Percentiles rank a stretch among this genome's conserved stretches.
phyloP scores from a whole-genome alignment of 2,113 vertebrate genomes.

The Cettia cetti region DNA sequence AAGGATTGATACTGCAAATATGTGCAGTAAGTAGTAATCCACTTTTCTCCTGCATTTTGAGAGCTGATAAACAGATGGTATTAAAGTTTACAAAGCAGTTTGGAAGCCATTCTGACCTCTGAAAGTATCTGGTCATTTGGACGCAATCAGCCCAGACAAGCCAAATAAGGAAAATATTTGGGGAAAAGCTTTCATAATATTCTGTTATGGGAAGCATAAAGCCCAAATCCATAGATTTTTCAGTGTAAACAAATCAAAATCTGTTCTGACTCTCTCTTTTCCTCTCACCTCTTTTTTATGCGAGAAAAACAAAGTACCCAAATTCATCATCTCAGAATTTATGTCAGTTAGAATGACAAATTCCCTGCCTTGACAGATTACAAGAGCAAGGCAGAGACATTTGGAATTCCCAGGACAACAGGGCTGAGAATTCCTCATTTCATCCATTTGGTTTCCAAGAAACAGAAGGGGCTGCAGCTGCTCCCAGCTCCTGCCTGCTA shows the following conservation, averaged over 20 bases:
- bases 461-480: conserved; percentile 46
- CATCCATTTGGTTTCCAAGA: conserved; percentile 40
- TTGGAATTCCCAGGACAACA: conserved; percentile 38
- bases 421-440: conserved; percentile 6
- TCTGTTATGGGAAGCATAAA: neutral
- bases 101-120: neutral
- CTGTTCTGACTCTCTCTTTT: neutral
- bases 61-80: neutral
- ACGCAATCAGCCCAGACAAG: neutral
- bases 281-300: neutral
- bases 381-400: conserved; percentile 4
- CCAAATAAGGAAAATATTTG: neutral
- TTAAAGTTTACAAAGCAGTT: neutral
- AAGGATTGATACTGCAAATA: neutral
- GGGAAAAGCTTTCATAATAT: neutral
- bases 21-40: neutral
- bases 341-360: neutral
- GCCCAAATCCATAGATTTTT: neutral
- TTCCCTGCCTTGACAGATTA: conserved; percentile 14
- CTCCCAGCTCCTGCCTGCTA: neutral
- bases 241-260: neutral
- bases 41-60: neutral
- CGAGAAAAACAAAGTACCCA: neutral
- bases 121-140: neutral
- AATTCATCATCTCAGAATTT: neutral